These are phyloP conservation scores for Nematolebias whitei DNA, from an alignment of 2,113 vertebrate genomes.

Conservation along the genomic window DNA sequence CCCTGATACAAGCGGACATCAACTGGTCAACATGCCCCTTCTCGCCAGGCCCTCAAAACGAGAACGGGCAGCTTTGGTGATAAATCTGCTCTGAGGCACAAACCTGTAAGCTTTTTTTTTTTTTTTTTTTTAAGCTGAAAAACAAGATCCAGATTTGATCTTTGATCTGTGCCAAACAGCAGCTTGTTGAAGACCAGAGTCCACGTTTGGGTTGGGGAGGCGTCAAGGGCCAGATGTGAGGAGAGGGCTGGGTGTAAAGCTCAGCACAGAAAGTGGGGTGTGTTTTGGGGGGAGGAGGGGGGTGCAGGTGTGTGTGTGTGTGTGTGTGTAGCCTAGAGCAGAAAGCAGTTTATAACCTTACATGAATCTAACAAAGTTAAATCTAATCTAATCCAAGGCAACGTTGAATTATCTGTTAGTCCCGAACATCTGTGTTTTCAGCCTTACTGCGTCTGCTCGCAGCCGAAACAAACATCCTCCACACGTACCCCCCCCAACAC, in stretches of 20 bases:
- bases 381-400: conserved; percentile 4
- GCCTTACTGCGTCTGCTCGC: conserved; percentile 23
- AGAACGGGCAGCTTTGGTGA: conserved; percentile 36
- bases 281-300: conserved; percentile 54
- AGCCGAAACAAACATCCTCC: conserved; percentile 20
- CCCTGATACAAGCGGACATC: conserved; percentile 37
- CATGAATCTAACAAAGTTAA: conserved; percentile 7
- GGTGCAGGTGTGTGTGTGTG: conserved; percentile 21
- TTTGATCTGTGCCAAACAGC: conserved; percentile 50
- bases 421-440: not conserved
- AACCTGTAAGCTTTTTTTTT: conserved; percentile 41
- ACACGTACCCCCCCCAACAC: conserved; percentile 8
- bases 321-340: conserved; percentile 30
- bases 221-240: conserved; percentile 51
- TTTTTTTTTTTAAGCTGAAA: conserved; percentile 2
- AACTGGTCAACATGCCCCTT: conserved; percentile 38
- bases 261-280: conserved; percentile 60
- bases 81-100: conserved; percentile 44
- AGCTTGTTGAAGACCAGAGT: conserved; percentile 50
- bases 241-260: conserved; percentile 71
- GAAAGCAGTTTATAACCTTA: conserved; percentile 45
- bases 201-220: conserved; percentile 46
- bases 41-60: conserved; percentile 37
- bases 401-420: too few relatives aligned
- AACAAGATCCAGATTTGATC: conserved; percentile 49